phyloP scores from a whole-genome alignment of 2,888 invertebrate genomes.

The Matsumyia berberina region DNA sequence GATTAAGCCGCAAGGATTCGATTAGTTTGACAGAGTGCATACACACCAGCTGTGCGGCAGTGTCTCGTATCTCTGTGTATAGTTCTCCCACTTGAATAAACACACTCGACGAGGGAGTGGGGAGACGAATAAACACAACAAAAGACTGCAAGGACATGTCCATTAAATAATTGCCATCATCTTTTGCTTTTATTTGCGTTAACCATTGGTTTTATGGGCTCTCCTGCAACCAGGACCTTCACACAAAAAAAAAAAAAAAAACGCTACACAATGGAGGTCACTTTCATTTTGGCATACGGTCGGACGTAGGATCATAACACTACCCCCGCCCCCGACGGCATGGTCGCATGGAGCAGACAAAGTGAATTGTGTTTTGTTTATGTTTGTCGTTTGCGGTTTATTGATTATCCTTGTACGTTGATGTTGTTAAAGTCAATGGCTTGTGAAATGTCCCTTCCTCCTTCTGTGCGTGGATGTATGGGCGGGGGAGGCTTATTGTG shows the following conservation, averaged over 20 bases:
- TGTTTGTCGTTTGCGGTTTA: constrained; percentile 62
- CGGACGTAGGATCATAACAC: constrained; percentile 35
- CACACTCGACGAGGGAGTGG: constrained; percentile 13
- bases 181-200: constrained; percentile 57
- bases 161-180: constrained; percentile 71
- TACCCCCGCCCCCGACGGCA: constrained; percentile 3
- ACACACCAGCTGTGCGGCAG: not conserved
- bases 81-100: constrained; percentile 52
- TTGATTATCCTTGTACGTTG: constrained; percentile 62
- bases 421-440: constrained; percentile 56
- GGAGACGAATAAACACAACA: not conserved
- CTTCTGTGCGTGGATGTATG: constrained; percentile 4
- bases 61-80: constrained; percentile 11
- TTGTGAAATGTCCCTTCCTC: constrained; percentile 31
- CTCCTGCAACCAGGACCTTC: constrained; percentile 6
- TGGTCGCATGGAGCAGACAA: not conserved
- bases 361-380: constrained; percentile 57
- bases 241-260: constrained; percentile 1
- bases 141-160: constrained; percentile 27
- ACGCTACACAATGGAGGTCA: constrained; percentile 17
- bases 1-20: constrained; percentile 62
- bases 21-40: constrained; percentile 45
- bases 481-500: constrained; percentile 10
- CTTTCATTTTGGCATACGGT: constrained; percentile 23
- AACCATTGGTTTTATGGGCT: constrained; percentile 46